Conservation (phyloP, 2,888 invertebrate genomes). For the Venusia cambrica region DNA sequence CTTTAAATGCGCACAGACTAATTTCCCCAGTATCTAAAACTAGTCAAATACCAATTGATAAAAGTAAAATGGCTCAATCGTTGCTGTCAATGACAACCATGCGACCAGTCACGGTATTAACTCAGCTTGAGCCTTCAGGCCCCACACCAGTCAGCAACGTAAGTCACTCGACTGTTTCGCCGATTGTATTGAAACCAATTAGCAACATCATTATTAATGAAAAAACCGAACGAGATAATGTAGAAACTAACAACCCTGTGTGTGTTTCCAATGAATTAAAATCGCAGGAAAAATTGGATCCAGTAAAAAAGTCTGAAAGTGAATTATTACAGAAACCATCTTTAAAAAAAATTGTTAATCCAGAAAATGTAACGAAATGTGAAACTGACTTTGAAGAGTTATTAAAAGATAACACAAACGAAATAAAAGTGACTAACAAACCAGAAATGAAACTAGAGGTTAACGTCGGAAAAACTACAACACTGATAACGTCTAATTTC, state of each 20-base stretch:
- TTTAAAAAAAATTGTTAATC: conserved; percentile 4
- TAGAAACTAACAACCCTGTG: conserved; percentile 13
- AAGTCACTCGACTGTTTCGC: conserved; percentile 59
- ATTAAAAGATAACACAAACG: conserved; percentile 72
- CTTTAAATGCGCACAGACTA: conserved; percentile 58
- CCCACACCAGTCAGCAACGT: conserved; percentile 50
- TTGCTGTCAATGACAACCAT: conserved; percentile 65
- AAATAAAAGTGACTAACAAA: conserved; percentile 69
- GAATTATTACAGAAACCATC: conserved; percentile 33
- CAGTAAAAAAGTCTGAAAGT: conserved; percentile 30
- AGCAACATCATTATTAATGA: conserved; percentile 47
- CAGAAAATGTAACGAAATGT: conserved; percentile 53
- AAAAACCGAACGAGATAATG: conserved; percentile 46
- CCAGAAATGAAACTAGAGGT: conserved; percentile 67
- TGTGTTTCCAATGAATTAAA: conserved; percentile 28
- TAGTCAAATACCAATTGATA: conserved; percentile 59
- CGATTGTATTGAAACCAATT: conserved; percentile 59
- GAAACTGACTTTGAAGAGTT: conserved; percentile 77
- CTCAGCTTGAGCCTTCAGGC: conserved; percentile 55
- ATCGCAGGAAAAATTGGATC: conserved; percentile 30
- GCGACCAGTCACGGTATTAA: conserved; percentile 55
- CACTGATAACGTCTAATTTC: conserved; percentile 41
- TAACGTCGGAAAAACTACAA: conserved; percentile 61
- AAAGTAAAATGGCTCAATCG: conserved; percentile 56
- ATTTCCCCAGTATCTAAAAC: conserved; percentile 53